Base-by-base conservation (phyloP, 2,113 vertebrate genomes). In the Lepidothrix coronata region DNA sequence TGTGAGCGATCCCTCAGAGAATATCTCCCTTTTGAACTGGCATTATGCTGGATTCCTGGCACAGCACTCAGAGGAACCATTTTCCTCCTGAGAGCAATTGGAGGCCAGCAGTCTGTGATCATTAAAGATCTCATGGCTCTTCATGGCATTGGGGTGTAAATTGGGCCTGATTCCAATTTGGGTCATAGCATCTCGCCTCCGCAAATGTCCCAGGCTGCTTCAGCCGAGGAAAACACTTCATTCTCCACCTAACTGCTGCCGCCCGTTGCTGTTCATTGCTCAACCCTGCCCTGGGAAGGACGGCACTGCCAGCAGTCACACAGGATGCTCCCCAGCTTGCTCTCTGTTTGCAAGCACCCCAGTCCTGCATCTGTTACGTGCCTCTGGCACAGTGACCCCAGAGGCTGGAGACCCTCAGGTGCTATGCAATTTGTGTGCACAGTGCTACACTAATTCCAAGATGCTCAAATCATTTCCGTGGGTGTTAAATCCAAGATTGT, bases 251-350 rank as follows among this genome's bases (percentile, higher is more conserved):
- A 41, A 39, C 30, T 63, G 62, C 79, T 84, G 77, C 58, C 1
- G 63, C 54, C 59, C 51, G 35, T 19, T 75, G 81, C 75, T 88
- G 55, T 35, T 86, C 54, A 4, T 8, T 31, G 57, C 76, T 73
- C 63, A 76, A 28, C 35, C 71, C 33, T 54, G 39, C 14, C 74
- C 70, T 4, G 3, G 46, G 44, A 71, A 41, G 63, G 37, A 58
- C 15, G 0, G 68, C 59, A 44, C 0, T n/a, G 0, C 35, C 91
- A 83, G 15, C 61, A 77, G 70, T 73, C 0, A 0, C 41, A 25
- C 3, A 4, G 5, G 39, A 24, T 0, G 0, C 49, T 72, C 62
- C 52, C 54, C 8, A 3, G 19, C 79, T 83, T 33, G 51, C 44
- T 62, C 31, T 55, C 33, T 30, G 23, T 68, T 51, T 52, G 62